phyloP scores from a whole-genome alignment of 2,113 vertebrate genomes.

The Edolisoma coerulescens region DNA sequence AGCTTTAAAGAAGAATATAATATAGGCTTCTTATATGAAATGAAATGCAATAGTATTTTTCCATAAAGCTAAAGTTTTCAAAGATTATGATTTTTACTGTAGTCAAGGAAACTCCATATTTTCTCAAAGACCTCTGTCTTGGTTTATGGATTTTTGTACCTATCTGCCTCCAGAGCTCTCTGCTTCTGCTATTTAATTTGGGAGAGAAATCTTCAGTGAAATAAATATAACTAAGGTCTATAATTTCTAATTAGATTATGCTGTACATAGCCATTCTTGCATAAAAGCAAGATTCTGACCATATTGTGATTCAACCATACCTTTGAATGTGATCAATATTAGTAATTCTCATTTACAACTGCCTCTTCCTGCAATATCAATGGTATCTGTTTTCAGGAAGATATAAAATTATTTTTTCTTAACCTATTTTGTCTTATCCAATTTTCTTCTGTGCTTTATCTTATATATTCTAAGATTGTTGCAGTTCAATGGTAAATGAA shows the following conservation, averaged over 20 bases:
- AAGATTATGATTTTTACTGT: slow-evolving; percentile 48
- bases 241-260: background rate
- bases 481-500: background rate
- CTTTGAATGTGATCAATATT: background rate
- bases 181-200: background rate
- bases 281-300: background rate
- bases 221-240: background rate
- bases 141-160: background rate
- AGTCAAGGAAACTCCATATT: slow-evolving; percentile 39
- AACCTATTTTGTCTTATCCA: background rate
- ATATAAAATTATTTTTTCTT: background rate
- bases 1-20: slow-evolving; percentile 53
- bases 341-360: background rate
- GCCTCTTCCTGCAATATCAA: background rate
- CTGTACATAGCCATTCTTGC: background rate
- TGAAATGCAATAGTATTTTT: slow-evolving; percentile 32
- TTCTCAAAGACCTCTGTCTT: background rate
- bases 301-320: background rate
- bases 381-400: background rate
- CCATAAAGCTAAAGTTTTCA: slow-evolving; percentile 9
- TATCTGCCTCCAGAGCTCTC: background rate
- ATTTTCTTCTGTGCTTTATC: background rate
- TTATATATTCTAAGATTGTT: background rate
- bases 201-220: background rate
- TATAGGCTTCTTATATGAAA: slow-evolving; percentile 33